Evolutionary conservation across 2,113 vertebrate species (phyloP), one percentile per base, ranked within the genome.

Genomic region (Ranitomeya imitator): DNA sequence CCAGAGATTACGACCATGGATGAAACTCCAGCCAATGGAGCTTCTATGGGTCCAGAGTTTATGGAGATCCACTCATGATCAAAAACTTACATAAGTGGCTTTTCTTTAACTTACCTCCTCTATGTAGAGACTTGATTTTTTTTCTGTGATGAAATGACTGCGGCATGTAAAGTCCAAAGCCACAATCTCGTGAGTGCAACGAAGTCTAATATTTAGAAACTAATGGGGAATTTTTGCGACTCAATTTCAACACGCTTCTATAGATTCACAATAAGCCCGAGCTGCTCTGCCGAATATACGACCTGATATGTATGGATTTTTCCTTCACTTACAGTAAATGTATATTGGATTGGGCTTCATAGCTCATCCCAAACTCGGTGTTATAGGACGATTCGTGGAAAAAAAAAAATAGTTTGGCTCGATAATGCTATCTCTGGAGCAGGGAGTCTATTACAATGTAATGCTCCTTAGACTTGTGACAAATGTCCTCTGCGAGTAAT

Each of bases 221-320:
- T 51, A 83, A 65, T 65, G 23, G 80, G 18, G 1, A n/a, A 61
- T 83, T 83, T 67, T 26, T 83, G 5, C 61, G 54, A 21, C 45
- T 69, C 60, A 14, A 69, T 83, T 83, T 51, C 37, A 15, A 2
- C 1, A 23, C 0, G 3, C 37, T 61, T 83, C 60, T 19, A 52
- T n/a, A 69, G 63, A 52, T 12, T 67, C 12, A 15, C 61, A 69
- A 54, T 83, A 65, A 65, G 13, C 15, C 18, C 6, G 80, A 83
- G 51, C 8, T 9, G 61, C 60, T 63, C 37, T 6, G 6, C 21
- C 13, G 61, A 83, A 67, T 67, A 54, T 23, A 52, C 12, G 37
- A 6, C 15, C 79, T 19, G 89, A 85, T 90, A 86, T 13, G 26
- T 3, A 11, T 78, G n/a, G 73, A 88, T 88, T 83, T 88, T 83